These are phyloP conservation scores for Larimichthys polyactis DNA, from an alignment of 2,113 vertebrate genomes.

Conservation along the genomic window DNA sequence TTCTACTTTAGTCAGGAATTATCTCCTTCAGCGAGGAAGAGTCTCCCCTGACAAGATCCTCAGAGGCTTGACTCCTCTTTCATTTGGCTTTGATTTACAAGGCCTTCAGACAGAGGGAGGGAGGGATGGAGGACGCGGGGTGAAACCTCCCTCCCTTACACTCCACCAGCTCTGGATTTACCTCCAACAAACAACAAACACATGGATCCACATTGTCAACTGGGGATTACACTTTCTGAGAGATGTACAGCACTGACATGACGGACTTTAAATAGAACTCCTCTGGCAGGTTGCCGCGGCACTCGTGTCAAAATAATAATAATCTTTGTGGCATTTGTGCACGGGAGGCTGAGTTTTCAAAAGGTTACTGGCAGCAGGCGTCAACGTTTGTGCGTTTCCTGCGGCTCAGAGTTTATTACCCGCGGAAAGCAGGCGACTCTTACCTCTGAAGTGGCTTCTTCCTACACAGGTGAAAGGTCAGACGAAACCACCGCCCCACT, in stretches of 20 bases:
- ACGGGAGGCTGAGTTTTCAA: background rate
- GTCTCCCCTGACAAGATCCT: slow-evolving; percentile 58
- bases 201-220: slow-evolving; percentile 11
- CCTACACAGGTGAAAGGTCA: slow-evolving; percentile 69
- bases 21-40: slow-evolving; percentile 65
- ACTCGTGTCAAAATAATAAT: slow-evolving; percentile 20
- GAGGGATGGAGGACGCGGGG: background rate
- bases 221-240: background rate
- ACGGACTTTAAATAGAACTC: slow-evolving; percentile 40
- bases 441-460: slow-evolving; percentile 76
- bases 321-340: slow-evolving; percentile 2
- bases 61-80: slow-evolving; percentile 65
- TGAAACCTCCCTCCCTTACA: background rate
- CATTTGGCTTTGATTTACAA: slow-evolving; percentile 75
- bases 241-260: background rate
- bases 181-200: slow-evolving; percentile 37
- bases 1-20: slow-evolving; percentile 76
- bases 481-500: slow-evolving; percentile 48
- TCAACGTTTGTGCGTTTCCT: slow-evolving; percentile 14
- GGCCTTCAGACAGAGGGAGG: slow-evolving; percentile 20
- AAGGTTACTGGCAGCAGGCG: slow-evolving; percentile 39
- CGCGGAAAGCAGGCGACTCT: slow-evolving; percentile 48
- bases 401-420: slow-evolving; percentile 23
- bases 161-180: slow-evolving; percentile 10
- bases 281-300: background rate